A percentile compares a stretch with the other conserved stretches of the same genome.
phyloP scores from a whole-genome alignment of 2,888 invertebrate genomes.

The Proisotoma minuta region DNA sequence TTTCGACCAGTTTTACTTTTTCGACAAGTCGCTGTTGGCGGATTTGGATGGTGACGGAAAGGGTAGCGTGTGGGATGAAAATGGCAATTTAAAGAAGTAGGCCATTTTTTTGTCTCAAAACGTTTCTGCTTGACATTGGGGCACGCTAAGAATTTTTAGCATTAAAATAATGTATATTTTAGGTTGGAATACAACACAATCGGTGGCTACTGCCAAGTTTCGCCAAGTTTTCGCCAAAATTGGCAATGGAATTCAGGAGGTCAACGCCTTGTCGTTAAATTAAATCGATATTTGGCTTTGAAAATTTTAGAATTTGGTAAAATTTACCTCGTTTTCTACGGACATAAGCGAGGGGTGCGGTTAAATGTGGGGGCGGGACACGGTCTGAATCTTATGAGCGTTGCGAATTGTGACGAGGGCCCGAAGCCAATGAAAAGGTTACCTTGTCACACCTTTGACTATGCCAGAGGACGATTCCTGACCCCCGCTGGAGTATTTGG shows the following conservation, averaged over 20 bases:
- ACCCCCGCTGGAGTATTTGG: no score
- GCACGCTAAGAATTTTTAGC: neutral
- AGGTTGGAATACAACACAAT: conserved; percentile 24
- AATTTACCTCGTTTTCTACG: conserved; percentile 30
- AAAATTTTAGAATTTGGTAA: conserved; percentile 22
- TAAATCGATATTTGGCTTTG: conserved; percentile 29
- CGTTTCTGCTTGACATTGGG: neutral
- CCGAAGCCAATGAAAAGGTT: no score
- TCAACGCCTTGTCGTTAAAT: conserved; percentile 27
- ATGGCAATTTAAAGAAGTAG: conserved; percentile 18
- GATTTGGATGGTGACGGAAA: conserved; percentile 25
- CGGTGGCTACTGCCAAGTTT: conserved; percentile 25
- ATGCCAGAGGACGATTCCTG: conserved; percentile 14
- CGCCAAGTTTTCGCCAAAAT: conserved; percentile 10
- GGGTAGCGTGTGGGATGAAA: conserved; percentile 23
- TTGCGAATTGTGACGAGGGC: no score
- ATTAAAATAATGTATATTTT: neutral
- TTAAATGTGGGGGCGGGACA: conserved; percentile 31
- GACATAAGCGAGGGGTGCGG: conserved; percentile 26
- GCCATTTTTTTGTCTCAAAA: neutral
- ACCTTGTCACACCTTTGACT: conserved; percentile 14
- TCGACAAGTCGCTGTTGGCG: conserved; percentile 29
- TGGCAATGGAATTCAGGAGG: conserved; percentile 37
- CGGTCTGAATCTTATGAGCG: conserved; percentile 19
- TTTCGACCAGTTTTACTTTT: conserved; percentile 24